These are phyloP conservation scores for Elachura formosa DNA, from an alignment of 2,113 vertebrate genomes.

Conservation along the genomic window DNA sequence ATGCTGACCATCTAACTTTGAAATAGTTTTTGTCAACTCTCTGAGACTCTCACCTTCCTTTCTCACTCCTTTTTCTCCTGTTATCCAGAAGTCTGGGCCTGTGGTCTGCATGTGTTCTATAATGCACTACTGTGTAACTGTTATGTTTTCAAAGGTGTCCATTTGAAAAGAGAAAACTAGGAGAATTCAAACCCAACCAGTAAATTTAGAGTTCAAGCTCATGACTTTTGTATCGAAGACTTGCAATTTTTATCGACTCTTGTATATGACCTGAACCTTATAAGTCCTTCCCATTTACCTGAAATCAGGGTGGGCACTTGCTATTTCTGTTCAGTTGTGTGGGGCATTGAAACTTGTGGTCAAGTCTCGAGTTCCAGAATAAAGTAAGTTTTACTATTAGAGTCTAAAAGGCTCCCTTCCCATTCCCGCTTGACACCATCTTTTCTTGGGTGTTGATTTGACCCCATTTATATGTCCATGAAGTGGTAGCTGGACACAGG, in stretches of 20 bases:
- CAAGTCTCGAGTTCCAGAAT: neutral
- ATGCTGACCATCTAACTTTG: neutral
- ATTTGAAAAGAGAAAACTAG: neutral
- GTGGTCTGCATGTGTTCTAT: neutral
- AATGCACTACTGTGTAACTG: accelerated
- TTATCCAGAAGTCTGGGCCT: neutral
- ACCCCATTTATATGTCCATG: accelerated
- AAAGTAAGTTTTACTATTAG: neutral
- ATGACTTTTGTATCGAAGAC: neutral
- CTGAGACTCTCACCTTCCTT: neutral
- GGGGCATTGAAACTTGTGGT: neutral
- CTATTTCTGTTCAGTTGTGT: neutral
- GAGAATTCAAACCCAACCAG: neutral
- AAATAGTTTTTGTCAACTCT: neutral
- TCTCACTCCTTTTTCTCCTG: neutral
- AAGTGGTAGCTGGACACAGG: neutral
- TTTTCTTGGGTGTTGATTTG: neutral
- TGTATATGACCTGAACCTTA: neutral
- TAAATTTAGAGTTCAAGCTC: neutral
- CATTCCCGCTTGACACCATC: accelerated
- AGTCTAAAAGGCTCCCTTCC: neutral
- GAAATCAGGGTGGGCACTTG: neutral
- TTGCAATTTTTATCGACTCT: neutral
- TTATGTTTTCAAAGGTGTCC: neutral
- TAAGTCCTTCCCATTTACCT: neutral